phyloP scores from a whole-genome alignment of 2,797 vertebrate genomes.

The Crenichthys baileyi region DNA sequence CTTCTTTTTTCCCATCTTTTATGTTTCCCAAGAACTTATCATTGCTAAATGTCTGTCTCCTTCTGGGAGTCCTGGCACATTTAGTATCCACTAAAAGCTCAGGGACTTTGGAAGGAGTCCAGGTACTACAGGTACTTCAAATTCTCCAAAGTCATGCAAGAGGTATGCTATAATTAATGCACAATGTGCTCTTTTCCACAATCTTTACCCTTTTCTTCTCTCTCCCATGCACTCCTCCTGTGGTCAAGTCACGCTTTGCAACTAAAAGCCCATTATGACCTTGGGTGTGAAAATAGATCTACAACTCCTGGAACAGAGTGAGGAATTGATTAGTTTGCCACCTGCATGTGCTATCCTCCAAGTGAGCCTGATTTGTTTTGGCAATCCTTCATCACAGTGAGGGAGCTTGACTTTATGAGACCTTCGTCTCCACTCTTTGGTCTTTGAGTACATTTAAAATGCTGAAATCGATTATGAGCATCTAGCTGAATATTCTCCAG shows the following conservation, averaged over 20 bases:
- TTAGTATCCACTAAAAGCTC: slow-evolving; percentile 39
- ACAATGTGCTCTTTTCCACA: slow-evolving; percentile 2
- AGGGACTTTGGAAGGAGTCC: slow-evolving; percentile 43
- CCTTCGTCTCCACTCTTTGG: slow-evolving; percentile 33
- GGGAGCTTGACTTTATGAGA: slow-evolving; percentile 38
- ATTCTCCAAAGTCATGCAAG: slow-evolving; percentile 34
- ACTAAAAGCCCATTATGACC: slow-evolving; percentile 38
- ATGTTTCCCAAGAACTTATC: slow-evolving; percentile 50
- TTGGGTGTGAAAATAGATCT: slow-evolving; percentile 44
- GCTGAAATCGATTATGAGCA: slow-evolving; percentile 32
- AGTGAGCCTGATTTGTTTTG: slow-evolving; percentile 39
- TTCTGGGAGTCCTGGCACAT: slow-evolving; percentile 32
- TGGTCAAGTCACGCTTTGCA: slow-evolving; percentile 1
- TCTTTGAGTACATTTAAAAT: slow-evolving; percentile 36
- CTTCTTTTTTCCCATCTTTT: slow-evolving; percentile 29
- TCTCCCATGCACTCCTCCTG: slow-evolving; percentile 12
- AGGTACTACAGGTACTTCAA: slow-evolving; percentile 20
- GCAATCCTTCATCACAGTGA: slow-evolving; percentile 34
- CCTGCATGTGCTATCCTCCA: slow-evolving; percentile 16
- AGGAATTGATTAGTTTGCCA: slow-evolving; percentile 50
- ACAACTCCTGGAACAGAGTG: slow-evolving; percentile 29
- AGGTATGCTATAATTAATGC: slow-evolving; percentile 43
- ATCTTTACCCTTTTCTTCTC: slow-evolving; percentile 14
- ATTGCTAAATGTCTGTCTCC: slow-evolving; percentile 47
- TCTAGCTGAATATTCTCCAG: slow-evolving; percentile 20